Percentiles rank a stretch among this genome's conserved stretches.
Evolutionary conservation across 2,113 vertebrate genomes (phyloP).

Genomic region (Synodontis membranacea): DNA sequence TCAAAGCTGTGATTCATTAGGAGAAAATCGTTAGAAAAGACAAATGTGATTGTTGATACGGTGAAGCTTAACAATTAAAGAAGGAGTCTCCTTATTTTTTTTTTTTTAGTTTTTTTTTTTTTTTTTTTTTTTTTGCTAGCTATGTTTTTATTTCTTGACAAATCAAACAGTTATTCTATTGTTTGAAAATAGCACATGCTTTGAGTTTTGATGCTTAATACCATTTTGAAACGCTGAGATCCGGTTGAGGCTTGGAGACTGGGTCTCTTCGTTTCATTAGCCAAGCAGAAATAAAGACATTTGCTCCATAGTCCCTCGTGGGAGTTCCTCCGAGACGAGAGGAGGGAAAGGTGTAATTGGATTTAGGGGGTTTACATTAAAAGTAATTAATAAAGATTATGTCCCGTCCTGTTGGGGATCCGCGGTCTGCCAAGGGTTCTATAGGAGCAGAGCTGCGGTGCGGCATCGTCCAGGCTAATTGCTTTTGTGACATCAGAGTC

Average conservation of each 20-base stretch:
- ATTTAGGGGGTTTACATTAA: constrained; percentile 67
- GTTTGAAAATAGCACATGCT: not conserved
- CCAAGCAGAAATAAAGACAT: constrained; percentile 7
- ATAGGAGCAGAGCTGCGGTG: not conserved
- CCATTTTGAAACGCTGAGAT: not conserved
- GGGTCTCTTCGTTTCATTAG: not conserved
- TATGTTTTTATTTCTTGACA: too few species aligned
- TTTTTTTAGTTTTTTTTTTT: too few species aligned
- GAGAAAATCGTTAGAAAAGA: not conserved
- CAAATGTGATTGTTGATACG: not conserved
- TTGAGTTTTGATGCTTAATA: not conserved
- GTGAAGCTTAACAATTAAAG: not conserved
- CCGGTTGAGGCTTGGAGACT: not conserved
- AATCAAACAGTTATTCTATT: too few species aligned
- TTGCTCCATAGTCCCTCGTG: not conserved
- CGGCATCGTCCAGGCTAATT: constrained; percentile 34
- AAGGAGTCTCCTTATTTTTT: not conserved
- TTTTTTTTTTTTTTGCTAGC: too few species aligned
- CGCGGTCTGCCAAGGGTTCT: constrained; percentile 28
- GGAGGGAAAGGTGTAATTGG: constrained; percentile 57
- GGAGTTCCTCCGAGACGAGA: constrained; percentile 47
- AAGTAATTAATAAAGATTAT: constrained; percentile 70
- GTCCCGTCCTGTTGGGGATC: not conserved
- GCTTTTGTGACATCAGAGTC: constrained; percentile 31
- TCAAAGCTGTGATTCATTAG: too few species aligned